A percentile compares a stretch with the other conserved stretches of the same genome.
Evolutionary conservation across 2,888 invertebrate genomes (phyloP).

Genomic region (Drosophila acutilabella): DNA sequence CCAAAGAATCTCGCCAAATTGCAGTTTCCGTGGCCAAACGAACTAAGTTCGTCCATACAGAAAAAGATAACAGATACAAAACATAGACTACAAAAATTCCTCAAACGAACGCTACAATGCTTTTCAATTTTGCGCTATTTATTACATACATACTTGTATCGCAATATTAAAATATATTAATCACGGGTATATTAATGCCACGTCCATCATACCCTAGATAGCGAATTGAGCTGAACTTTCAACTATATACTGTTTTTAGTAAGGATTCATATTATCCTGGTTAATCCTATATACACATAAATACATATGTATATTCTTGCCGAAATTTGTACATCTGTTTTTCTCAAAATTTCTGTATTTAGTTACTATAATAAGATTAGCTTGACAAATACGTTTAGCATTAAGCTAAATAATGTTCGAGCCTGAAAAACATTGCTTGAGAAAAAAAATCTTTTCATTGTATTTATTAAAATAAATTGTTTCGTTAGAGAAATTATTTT

Average conservation of each 20-base stretch:
- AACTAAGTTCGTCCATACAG: conserved; percentile 37
- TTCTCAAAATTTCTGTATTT: background rate
- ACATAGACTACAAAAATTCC: conserved; percentile 9
- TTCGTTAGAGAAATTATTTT: conserved; percentile 6
- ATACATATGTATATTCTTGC: conserved; percentile 1
- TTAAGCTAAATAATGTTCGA: background rate
- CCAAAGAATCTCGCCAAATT: conserved; percentile 61
- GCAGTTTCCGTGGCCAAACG: conserved; percentile 47
- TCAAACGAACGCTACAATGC: conserved; percentile 2
- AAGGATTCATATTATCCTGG: background rate
- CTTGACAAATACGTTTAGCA: background rate
- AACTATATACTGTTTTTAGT: background rate
- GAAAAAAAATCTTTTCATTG: conserved; percentile 5
- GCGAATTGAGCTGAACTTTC: conserved; percentile 25
- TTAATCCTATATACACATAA: background rate
- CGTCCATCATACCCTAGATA: conserved; percentile 24
- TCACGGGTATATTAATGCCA: conserved; percentile 10
- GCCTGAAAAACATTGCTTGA: conserved; percentile 3
- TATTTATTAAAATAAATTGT: conserved; percentile 22
- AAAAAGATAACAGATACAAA: background rate
- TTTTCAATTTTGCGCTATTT: conserved; percentile 1
- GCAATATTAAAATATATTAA: conserved; percentile 11
- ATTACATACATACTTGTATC: conserved; percentile 9
- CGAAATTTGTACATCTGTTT: conserved; percentile 1
- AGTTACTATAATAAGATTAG: background rate